Percentiles rank a stretch among this genome's conserved stretches.
These are phyloP conservation scores for Ceyx erithaca DNA, from an alignment of 2,797 vertebrate genomes.

Conservation along the genomic window DNA sequence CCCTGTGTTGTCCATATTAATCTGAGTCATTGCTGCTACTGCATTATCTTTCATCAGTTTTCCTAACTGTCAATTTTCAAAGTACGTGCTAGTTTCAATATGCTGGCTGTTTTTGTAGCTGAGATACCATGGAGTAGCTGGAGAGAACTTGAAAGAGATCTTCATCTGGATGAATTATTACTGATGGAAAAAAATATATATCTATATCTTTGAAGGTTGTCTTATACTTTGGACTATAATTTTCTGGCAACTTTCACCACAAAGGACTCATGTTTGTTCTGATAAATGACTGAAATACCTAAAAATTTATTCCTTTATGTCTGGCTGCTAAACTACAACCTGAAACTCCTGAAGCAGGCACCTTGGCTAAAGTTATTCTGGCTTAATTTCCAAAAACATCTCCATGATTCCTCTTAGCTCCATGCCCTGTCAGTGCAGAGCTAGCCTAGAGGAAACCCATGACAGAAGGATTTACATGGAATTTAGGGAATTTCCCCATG, in stretches of 20 bases:
- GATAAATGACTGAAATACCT: not conserved
- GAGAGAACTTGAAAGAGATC: conserved; percentile 28
- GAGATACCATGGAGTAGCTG: not conserved
- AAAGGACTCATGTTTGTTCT: not conserved
- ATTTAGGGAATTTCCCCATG: not conserved
- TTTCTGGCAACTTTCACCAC: not conserved
- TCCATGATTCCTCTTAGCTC: not conserved
- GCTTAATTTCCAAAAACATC: not conserved
- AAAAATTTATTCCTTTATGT: not conserved
- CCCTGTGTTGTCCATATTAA: conserved; percentile 26
- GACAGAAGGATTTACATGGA: not conserved
- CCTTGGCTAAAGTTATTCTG: not conserved
- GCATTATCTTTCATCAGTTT: conserved; percentile 44
- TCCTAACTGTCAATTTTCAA: conserved; percentile 30
- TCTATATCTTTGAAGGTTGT: not conserved
- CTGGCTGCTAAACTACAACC: not conserved
- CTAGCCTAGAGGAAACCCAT: not conserved
- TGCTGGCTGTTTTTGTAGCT: not conserved
- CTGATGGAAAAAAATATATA: not conserved
- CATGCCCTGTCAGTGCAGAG: fast-evolving
- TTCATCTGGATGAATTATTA: conserved; percentile 14
- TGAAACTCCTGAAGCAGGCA: not conserved
- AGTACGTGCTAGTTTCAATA: not conserved
- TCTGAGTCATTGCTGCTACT: conserved; percentile 21
- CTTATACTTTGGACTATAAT: not conserved